These are phyloP conservation scores for Pempheris klunzingeri DNA, from an alignment of 2,797 vertebrate species.

Conservation along the genomic window DNA sequence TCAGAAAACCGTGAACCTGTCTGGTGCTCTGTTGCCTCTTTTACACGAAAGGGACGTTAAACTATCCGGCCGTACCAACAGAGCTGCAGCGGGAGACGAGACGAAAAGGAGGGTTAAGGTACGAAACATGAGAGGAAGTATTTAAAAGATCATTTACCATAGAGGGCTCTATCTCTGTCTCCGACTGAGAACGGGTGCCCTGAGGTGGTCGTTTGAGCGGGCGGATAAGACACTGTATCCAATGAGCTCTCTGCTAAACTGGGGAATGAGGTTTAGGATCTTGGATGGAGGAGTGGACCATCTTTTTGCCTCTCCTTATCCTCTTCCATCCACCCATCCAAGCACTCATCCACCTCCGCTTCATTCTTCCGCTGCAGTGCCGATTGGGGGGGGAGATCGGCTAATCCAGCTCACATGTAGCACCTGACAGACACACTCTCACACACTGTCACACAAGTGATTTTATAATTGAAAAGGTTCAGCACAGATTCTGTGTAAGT, in stretches of 20 bases:
- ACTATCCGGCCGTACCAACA: slow-evolving; percentile 24
- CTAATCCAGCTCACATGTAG: slow-evolving; percentile 10
- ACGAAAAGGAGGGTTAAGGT: slow-evolving; percentile 3
- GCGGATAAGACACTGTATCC: slow-evolving; percentile 67
- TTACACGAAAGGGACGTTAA: neutral
- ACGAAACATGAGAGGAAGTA: slow-evolving; percentile 59
- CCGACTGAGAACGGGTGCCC: slow-evolving; percentile 48
- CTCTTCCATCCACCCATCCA: slow-evolving; percentile 29
- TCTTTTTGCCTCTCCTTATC: slow-evolving; percentile 39
- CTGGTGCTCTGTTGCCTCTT: neutral
- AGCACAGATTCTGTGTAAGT: neutral
- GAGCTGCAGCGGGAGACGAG: slow-evolving; percentile 40
- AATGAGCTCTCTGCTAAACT: slow-evolving; percentile 62
- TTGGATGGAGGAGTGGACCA: slow-evolving; percentile 14
- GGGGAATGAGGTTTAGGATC: slow-evolving; percentile 46
- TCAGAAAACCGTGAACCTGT: slow-evolving; percentile 21
- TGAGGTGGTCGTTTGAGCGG: slow-evolving; percentile 43
- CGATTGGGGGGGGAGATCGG: slow-evolving; percentile 12
- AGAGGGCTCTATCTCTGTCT: slow-evolving; percentile 47
- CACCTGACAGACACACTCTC: slow-evolving; percentile 22
- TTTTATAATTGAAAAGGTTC: slow-evolving; percentile 54
- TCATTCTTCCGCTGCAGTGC: slow-evolving; percentile 23
- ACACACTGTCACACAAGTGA: slow-evolving; percentile 24
- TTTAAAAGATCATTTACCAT: slow-evolving; percentile 58
- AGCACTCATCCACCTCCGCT: neutral